Conservation (phyloP, 2,888 invertebrate species). For the Opisthograptis luteolata region DNA sequence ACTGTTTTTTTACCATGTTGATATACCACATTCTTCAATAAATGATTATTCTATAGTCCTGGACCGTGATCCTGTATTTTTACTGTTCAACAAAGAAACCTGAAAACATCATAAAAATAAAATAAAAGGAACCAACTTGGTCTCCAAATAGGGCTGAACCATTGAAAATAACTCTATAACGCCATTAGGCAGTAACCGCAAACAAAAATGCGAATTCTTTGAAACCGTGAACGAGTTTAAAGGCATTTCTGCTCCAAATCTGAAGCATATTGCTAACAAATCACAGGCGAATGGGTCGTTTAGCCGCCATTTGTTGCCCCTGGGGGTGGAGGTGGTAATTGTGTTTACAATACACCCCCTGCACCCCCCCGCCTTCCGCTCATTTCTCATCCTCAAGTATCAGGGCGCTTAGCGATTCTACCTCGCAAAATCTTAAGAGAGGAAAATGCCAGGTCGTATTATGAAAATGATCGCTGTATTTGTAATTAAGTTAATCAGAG, state of each 20-base stretch:
- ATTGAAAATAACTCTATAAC: constrained; percentile 28
- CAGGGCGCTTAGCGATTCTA: constrained; percentile 74
- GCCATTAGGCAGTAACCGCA: constrained; percentile 40
- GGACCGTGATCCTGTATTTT: too few species aligned
- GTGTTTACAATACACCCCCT: constrained; percentile 73
- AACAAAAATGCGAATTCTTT: constrained; percentile 46
- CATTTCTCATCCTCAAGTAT: constrained; percentile 77
- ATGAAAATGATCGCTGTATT: constrained; percentile 33
- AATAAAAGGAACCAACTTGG: constrained; percentile 3
- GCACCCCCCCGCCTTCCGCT: constrained; percentile 62
- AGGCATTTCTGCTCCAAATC: constrained; percentile 75
- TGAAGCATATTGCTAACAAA: constrained; percentile 83
- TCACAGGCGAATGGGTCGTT: constrained; percentile 82
- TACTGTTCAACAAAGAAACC: constrained; percentile 6
- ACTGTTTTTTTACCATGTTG: too few species aligned
- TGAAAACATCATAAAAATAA: constrained; percentile 5
- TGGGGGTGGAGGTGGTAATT: constrained; percentile 70
- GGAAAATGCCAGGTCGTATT: constrained; percentile 52
- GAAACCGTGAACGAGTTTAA: constrained; percentile 61
- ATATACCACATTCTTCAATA: too few species aligned
- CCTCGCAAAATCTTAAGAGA: constrained; percentile 67
- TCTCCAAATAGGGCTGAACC: constrained; percentile 5
- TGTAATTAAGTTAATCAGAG: too few species aligned
- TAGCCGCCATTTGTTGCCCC: constrained; percentile 79
- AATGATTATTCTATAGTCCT: too few species aligned